Evolutionary conservation across 2,888 invertebrate species (phyloP).

Genomic region (Nephrocerus scutellatus): DNA sequence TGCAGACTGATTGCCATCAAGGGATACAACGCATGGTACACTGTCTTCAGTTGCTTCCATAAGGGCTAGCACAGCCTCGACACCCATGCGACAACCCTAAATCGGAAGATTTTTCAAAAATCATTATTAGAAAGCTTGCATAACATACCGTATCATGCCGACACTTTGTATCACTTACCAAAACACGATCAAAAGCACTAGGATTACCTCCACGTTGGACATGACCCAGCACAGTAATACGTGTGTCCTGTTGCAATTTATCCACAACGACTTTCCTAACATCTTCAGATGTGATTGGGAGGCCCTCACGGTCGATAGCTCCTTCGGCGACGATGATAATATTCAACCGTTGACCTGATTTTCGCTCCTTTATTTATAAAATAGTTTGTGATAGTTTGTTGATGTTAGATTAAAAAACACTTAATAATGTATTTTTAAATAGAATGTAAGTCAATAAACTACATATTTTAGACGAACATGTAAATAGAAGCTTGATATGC

Average conservation of each 20-base stretch:
- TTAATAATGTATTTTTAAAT: too few relatives aligned
- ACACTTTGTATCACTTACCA: constrained; percentile 64
- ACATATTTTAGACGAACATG: too few relatives aligned
- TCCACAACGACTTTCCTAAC: constrained; percentile 82
- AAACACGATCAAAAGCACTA: constrained; percentile 89
- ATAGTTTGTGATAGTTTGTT: too few relatives aligned
- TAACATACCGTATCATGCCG: too few relatives aligned
- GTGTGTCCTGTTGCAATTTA: constrained; percentile 82
- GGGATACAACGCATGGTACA: constrained; percentile 77
- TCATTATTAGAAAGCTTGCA: constrained; percentile 49
- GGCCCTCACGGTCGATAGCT: constrained; percentile 85
- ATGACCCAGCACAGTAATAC: constrained; percentile 94
- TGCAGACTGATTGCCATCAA: constrained; percentile 94
- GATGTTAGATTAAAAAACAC: too few relatives aligned
- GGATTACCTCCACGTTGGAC: constrained; percentile 95
- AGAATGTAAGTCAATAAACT: too few relatives aligned
- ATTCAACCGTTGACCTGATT: constrained; percentile 82
- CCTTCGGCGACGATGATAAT: constrained; percentile 95
- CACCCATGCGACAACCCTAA: constrained; percentile 94
- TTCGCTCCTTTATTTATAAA: too few relatives aligned
- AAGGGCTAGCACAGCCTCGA: constrained; percentile 90
- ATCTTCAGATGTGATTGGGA: constrained; percentile 81
- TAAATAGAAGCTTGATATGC: too few relatives aligned
- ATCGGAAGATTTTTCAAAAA: constrained; percentile 32
- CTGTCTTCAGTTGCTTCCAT: constrained; percentile 84